These are phyloP conservation scores for Hesperophylax magnus DNA, from an alignment of 1,140 invertebrate species.

Conservation along the genomic window DNA sequence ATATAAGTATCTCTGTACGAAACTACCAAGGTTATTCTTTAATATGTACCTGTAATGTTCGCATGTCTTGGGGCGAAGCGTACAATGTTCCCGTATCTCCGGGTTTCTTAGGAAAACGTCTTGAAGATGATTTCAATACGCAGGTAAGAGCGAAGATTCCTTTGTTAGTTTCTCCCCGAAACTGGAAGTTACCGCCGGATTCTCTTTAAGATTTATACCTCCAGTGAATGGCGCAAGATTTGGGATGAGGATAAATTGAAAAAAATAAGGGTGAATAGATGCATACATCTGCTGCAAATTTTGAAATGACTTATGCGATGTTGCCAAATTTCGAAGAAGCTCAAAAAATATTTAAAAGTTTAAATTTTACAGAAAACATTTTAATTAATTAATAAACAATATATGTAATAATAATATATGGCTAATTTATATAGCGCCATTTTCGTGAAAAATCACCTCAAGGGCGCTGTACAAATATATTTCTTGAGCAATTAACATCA, in stretches of 20 bases:
- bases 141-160: constrained; percentile 22
- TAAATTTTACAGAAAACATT: too few species aligned
- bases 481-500: too few species aligned
- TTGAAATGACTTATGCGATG: neutral
- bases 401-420: too few species aligned
- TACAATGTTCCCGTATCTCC: too few species aligned
- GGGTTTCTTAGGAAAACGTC: neutral
- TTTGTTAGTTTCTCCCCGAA: neutral
- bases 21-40: too few species aligned
- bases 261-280: neutral
- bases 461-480: too few species aligned
- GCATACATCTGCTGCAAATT: neutral
- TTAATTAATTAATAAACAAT: too few species aligned
- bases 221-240: neutral
- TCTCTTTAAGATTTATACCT: neutral
- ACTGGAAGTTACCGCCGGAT: neutral
- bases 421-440: too few species aligned
- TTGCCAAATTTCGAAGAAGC: neutral
- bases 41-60: too few species aligned
- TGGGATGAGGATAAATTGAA: neutral
- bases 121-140: constrained; percentile 30
- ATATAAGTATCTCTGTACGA: too few species aligned
- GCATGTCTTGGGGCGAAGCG: too few species aligned
- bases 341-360: neutral
- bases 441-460: too few species aligned